Conservation (phyloP, 1,140 invertebrate genomes). For the Helicoverpa zea region DNA sequence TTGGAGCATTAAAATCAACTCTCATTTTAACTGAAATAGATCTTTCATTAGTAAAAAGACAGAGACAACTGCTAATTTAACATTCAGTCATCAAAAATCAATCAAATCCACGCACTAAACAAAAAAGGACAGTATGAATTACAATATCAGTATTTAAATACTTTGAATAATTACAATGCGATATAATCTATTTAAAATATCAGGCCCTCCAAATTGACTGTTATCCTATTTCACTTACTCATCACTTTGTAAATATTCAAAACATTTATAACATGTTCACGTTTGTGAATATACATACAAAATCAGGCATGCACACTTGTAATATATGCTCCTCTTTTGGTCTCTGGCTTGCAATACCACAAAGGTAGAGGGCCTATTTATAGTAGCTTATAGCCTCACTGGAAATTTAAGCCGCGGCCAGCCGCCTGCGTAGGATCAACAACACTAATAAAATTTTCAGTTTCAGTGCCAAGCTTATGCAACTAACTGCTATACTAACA, state of each 20-base stretch:
- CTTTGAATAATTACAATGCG: slow-evolving; percentile 30
- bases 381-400: slow-evolving; percentile 32
- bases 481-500: slow-evolving; percentile 13
- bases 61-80: too few species aligned
- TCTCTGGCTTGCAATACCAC: background rate
- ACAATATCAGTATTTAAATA: slow-evolving; percentile 29
- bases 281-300: slow-evolving; percentile 8
- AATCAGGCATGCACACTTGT: slow-evolving; percentile 20
- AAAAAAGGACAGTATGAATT: background rate
- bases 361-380: background rate
- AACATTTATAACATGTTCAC: slow-evolving; percentile 17
- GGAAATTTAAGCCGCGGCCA: slow-evolving; percentile 20
- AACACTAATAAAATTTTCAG: background rate
- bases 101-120: background rate
- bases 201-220: slow-evolving; percentile 10
- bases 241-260: slow-evolving; percentile 33
- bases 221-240: background rate
- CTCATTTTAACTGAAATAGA: too few species aligned
- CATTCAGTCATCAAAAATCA: background rate
- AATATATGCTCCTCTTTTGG: slow-evolving; percentile 42
- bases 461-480: slow-evolving; percentile 19
- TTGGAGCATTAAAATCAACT: background rate
- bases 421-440: background rate
- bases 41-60: too few species aligned
- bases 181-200: slow-evolving; percentile 22